Evolutionary conservation across 2,113 vertebrate genomes (phyloP), one percentile per base, ranked within the genome.

Genomic region (Poecilia latipinna): DNA sequence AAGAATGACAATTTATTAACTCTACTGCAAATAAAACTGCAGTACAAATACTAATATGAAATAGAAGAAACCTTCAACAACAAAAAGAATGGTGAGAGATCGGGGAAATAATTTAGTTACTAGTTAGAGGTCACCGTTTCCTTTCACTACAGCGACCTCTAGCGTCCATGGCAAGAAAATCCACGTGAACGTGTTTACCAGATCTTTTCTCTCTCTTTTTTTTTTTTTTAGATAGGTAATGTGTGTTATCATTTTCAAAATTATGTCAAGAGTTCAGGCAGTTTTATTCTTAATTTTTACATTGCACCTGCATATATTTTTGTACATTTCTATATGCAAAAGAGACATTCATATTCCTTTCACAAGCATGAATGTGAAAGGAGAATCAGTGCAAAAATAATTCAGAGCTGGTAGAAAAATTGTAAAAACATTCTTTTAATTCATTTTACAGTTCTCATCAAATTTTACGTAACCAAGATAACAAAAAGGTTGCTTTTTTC

Each of bases 341-440:
- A 42, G 2, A 37, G 2, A 37, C 35, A 37, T 35, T 35, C 1
- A 35, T 12, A 37, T 12, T 37, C 10, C 10, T 37, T 37, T 37
- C 35, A 12, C 10, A 42, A 42, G 1, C 5, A 17, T 48, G 13
- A 57, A 54, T 54, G 4, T 54, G 51, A 54, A 54, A 57, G 7
- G 24, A 31, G 4, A 28, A 29, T 31, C 13, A 31, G 28, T 57
- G 61, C 3, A 31, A 32, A 62, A 26, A n/a, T 5, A 15, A 54
- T 28, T 42, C 5, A 26, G 19, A 64, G 4, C 22, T 61, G 35
- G 24, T 35, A 72, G 32, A 29, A 72, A 62, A 61, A 82, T 76
- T 73, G 37, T 68, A 86, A 88, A 88, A 82, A 79, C 32, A 81
- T 65, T 75, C 2, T 70, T 88, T 89, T 90, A 90, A 82, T 90